A percentile compares a stretch with the other conserved stretches of the same genome.
These are phyloP conservation scores for Galerucella pusilla DNA, from an alignment of 2,888 invertebrate species.

Conservation along the genomic window DNA sequence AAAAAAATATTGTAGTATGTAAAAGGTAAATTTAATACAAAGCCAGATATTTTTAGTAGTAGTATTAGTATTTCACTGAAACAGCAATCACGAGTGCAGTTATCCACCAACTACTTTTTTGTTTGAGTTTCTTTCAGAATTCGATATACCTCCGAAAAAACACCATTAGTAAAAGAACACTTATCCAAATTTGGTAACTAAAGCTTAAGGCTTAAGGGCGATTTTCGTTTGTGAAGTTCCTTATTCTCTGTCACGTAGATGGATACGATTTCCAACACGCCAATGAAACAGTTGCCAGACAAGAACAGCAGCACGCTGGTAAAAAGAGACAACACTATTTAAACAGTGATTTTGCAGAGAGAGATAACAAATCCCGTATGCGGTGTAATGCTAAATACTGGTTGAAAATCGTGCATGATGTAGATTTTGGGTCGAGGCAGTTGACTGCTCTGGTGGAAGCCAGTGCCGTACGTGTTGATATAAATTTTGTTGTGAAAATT, in stretches of 20 bases:
- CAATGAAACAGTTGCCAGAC: constrained; percentile 40
- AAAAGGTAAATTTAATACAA: too few relatives aligned
- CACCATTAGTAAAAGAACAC: constrained; percentile 29
- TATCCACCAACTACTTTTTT: constrained; percentile 25
- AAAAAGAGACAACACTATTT: constrained; percentile 32
- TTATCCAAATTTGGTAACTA: constrained; percentile 8
- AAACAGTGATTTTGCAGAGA: constrained; percentile 22
- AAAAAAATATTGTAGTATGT: too few relatives aligned
- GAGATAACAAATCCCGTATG: constrained; percentile 33
- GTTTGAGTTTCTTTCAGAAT: constrained; percentile 40
- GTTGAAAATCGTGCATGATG: constrained; percentile 24
- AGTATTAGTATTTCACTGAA: neutral
- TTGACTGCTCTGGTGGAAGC: constrained; percentile 33
- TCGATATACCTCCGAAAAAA: constrained; percentile 38
- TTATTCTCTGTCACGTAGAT: constrained; percentile 31
- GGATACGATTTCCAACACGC: constrained; percentile 35
- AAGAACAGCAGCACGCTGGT: constrained; percentile 33
- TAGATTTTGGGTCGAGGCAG: constrained; percentile 32
- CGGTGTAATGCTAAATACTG: constrained; percentile 32
- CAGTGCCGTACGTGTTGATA: constrained; percentile 28
- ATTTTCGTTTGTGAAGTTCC: constrained; percentile 20
- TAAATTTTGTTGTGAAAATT: neutral
- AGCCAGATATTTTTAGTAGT: neutral
- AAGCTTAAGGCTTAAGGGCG: constrained; percentile 1
- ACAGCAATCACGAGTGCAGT: constrained; percentile 20